A percentile compares a stretch with the other conserved stretches of the same genome.
These are phyloP conservation scores for Hypotaenidia philippensis DNA, from an alignment of 2,797 vertebrate genomes.

Conservation along the genomic window DNA sequence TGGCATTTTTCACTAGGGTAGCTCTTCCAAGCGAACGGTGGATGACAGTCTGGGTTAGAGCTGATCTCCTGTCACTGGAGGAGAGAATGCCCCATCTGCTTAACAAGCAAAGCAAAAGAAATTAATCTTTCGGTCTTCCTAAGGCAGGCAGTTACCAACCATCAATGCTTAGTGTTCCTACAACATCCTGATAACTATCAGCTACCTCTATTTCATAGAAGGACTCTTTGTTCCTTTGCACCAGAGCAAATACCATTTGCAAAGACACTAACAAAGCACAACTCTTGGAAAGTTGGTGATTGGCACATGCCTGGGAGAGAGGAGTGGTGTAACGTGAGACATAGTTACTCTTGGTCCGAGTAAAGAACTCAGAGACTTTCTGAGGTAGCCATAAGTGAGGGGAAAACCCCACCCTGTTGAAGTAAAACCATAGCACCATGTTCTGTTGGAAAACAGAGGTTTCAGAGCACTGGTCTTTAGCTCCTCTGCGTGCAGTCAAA, in stretches of 20 bases:
- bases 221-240: neutral
- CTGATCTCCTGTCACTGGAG: neutral
- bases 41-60: neutral
- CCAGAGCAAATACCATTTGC: neutral
- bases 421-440: conserved; percentile 84
- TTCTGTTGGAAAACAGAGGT: conserved; percentile 59
- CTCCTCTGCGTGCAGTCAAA: neutral
- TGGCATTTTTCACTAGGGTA: neutral
- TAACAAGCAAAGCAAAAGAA: neutral
- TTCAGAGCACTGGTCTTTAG: conserved; percentile 8
- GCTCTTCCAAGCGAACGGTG: neutral
- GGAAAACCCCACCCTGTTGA: conserved; percentile 12
- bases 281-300: neutral
- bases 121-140: neutral
- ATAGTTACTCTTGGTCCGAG: neutral
- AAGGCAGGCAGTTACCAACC: neutral
- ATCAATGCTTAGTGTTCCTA: neutral
- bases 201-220: neutral
- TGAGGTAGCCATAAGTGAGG: conserved; percentile 87
- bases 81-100: neutral
- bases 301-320: neutral
- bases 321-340: neutral
- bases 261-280: neutral
- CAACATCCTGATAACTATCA: neutral
- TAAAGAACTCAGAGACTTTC: conserved; percentile 70